Conservation (phyloP, 2,113 vertebrate species). For the Todiramphus chloris region DNA sequence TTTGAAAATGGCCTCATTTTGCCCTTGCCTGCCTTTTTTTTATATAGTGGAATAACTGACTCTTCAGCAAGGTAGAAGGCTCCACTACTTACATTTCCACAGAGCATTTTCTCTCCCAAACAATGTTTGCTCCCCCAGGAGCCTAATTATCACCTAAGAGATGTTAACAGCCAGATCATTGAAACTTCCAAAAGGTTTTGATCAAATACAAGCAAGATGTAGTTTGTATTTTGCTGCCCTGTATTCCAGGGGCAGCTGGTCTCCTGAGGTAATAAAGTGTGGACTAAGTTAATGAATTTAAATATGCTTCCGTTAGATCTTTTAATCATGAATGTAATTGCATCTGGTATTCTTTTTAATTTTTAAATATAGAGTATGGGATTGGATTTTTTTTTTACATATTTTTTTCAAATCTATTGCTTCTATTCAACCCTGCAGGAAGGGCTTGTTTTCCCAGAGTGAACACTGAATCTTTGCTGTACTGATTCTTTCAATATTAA, state of each 20-base stretch:
- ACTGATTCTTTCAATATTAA: not conserved
- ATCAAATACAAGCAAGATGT: constrained; percentile 63
- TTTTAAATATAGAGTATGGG: constrained; percentile 51
- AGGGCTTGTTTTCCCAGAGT: not conserved
- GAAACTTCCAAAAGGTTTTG: constrained; percentile 59
- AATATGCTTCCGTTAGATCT: constrained; percentile 64
- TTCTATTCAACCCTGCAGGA: not conserved
- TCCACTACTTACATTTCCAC: not conserved
- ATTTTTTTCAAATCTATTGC: not conserved
- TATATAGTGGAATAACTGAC: not conserved
- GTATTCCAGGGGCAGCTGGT: constrained; percentile 55
- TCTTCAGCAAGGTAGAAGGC: not conserved
- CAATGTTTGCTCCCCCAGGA: constrained; percentile 57
- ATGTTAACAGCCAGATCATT: constrained; percentile 66
- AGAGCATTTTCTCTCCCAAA: constrained; percentile 41
- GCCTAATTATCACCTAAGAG: constrained; percentile 72
- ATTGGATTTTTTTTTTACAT: not conserved
- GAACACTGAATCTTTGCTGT: not conserved
- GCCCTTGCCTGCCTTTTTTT: not conserved
- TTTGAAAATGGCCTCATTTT: not conserved
- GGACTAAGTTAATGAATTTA: constrained; percentile 68
- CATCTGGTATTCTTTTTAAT: constrained; percentile 57
- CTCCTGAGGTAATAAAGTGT: constrained; percentile 55
- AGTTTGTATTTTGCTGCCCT: constrained; percentile 63
- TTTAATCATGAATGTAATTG: constrained; percentile 67